Base-by-base conservation (phyloP, 2,888 invertebrate species). In the Hedya salicella region DNA sequence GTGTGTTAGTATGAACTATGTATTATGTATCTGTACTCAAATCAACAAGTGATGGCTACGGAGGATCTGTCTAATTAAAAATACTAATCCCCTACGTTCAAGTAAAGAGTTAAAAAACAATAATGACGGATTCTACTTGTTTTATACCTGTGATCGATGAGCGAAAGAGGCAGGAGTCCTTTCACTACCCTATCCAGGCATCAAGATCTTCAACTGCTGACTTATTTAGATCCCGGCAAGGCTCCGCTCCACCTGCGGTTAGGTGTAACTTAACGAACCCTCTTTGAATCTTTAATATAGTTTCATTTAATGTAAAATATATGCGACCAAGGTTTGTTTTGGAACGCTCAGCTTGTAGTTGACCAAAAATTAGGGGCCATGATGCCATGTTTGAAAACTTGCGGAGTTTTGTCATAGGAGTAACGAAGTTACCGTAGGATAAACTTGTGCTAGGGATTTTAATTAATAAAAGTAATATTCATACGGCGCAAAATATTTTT, bases 241-340 rank as follows among this genome's bases (percentile, higher is more conserved):
- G 85, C 84, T 83, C 77, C 81, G 78, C 82, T 74, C 82, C 82
- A 86, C 86, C 86, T 88, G 90, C 83, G 91, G 91, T 90, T 85
- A 87, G 84, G 87, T 87, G 88, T 88, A 91, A 90, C 87, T 88
- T 89, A 90, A 89, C 90, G 89, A 88, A 89, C 87, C 87, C 87
- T 78, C 81, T 69, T 75, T 92, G 90, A 89, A 92, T 92, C 85
- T 89, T 92, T 91, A 87, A 92, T 89, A 87, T 78, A 86, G 82
- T 88, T 90, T 87, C 88, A 83, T 89, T 91, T 91, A 91, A 90
- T 88, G 85, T 81, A 75, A 82, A 81, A 82, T 88, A 88, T 83
- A 87, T 86, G 80, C 73, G 75, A 77, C 78, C 78, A 77, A 73
- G 69, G 77, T 86, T 88, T 85, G 81, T 85, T 86, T 83, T 83